Percentiles rank a stretch among this genome's conserved stretches.
Conservation (phyloP, 2,797 vertebrate species). For the Rhadinocentrus ornatus region DNA sequence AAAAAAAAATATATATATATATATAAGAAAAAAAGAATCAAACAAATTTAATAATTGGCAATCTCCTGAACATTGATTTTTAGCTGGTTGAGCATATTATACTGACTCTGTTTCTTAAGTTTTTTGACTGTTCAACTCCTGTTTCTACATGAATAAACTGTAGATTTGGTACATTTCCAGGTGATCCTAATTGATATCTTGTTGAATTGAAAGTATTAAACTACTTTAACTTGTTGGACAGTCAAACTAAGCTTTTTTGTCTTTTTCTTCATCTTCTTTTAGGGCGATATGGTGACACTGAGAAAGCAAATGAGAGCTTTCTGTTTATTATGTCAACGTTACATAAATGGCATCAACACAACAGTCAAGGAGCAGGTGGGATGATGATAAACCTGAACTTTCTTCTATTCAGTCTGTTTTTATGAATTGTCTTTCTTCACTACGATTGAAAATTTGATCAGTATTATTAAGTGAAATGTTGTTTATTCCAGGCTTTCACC, state of each 20-base stretch:
- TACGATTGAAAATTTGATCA: not conserved
- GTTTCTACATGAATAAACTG: too few relatives aligned
- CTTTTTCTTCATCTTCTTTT: conserved; percentile 12
- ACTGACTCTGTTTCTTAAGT: too few relatives aligned
- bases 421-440: not conserved
- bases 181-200: not conserved
- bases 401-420: not conserved
- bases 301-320: conserved; percentile 96
- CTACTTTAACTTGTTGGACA: not conserved
- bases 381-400: not conserved
- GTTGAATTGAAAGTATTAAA: not conserved
- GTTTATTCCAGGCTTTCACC: conserved; percentile 89
- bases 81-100: too few relatives aligned
- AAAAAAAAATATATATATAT: too few relatives aligned
- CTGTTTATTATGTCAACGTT: conserved; percentile 96
- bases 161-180: too few relatives aligned
- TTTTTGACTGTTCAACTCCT: too few relatives aligned
- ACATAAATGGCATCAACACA: conserved; percentile 93
- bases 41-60: too few relatives aligned
- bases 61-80: too few relatives aligned
- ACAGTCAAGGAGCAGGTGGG: conserved; percentile 95
- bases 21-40: too few relatives aligned
- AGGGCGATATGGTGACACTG: conserved; percentile 91
- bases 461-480: conserved; percentile 37
- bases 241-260: conserved; percentile 3